Conservation (phyloP, 2,797 vertebrate species). For the Bradypus variegatus region DNA sequence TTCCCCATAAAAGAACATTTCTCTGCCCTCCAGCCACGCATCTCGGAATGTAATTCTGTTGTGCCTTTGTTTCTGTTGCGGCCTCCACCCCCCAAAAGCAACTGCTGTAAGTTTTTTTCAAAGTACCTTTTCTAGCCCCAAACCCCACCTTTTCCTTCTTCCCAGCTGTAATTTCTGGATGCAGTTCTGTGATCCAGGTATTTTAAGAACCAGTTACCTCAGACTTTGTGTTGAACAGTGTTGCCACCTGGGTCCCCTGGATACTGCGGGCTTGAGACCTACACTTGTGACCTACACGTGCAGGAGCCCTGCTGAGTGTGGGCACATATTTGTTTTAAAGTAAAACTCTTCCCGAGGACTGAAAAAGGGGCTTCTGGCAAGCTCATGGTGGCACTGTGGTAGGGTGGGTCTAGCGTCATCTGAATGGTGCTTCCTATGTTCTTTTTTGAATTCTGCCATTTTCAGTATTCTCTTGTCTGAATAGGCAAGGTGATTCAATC, state of each 20-base stretch:
- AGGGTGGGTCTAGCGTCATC: constrained; percentile 63
- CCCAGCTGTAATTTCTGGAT: constrained; percentile 80
- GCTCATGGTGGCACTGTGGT: constrained; percentile 71
- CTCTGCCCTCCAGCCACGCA: constrained; percentile 53
- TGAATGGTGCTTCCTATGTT: constrained; percentile 71
- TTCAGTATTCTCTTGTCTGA: constrained; percentile 71
- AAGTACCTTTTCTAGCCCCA: constrained; percentile 61
- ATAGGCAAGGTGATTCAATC: constrained; percentile 45
- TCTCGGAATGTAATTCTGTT: constrained; percentile 75
- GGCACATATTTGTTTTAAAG: constrained; percentile 56
- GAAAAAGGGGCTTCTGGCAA: constrained; percentile 68
- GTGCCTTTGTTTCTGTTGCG: constrained; percentile 80
- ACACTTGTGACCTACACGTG: constrained; percentile 64
- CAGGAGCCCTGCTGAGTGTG: constrained; percentile 71
- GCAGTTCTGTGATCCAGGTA: constrained; percentile 82
- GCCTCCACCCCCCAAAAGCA: constrained; percentile 76
- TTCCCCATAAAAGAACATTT: constrained; percentile 39
- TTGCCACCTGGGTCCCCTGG: constrained; percentile 76
- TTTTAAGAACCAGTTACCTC: constrained; percentile 90
- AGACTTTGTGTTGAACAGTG: constrained; percentile 81
- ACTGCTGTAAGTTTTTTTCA: constrained; percentile 75
- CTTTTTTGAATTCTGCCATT: constrained; percentile 58
- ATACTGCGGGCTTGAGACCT: constrained; percentile 67
- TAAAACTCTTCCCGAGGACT: constrained; percentile 74
- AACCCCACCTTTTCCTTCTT: constrained; percentile 56